phyloP scores from a whole-genome alignment of 2,797 vertebrate genomes.

The Ctenochaetus hawaiiensis region DNA sequence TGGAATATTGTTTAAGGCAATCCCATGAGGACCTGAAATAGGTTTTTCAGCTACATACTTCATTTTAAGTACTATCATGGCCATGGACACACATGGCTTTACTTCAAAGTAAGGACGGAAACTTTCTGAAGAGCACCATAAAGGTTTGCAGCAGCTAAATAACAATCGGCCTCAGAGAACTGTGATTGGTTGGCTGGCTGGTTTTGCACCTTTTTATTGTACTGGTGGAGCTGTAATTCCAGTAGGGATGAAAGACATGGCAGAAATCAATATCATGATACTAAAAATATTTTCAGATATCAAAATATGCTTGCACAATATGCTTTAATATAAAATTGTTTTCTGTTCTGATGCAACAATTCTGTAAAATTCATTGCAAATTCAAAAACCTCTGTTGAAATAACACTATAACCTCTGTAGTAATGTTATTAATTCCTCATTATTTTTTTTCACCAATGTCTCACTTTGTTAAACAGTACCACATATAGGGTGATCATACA shows the following conservation, averaged over 20 bases:
- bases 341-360: not conserved
- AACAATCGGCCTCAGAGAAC: not conserved
- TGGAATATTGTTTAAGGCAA: too few relatives aligned
- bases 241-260: not conserved
- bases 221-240: not conserved
- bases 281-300: constrained; percentile 7
- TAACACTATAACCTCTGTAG: not conserved
- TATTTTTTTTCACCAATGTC: too few relatives aligned
- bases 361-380: not conserved
- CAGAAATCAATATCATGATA: not conserved
- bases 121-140: too few relatives aligned
- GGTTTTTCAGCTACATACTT: not conserved
- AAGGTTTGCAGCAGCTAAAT: not conserved
- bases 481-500: not conserved
- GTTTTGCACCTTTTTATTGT: not conserved
- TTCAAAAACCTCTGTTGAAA: not conserved
- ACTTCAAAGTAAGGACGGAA: not conserved
- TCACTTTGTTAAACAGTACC: not conserved
- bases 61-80: not conserved
- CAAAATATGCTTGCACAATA: not conserved
- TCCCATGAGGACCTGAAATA: not conserved
- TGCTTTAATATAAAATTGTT: not conserved
- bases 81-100: too few relatives aligned
- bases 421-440: too few relatives aligned
- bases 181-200: not conserved